phyloP scores from a whole-genome alignment of 2,113 vertebrate species.

The Odocoileus hemionus region DNA sequence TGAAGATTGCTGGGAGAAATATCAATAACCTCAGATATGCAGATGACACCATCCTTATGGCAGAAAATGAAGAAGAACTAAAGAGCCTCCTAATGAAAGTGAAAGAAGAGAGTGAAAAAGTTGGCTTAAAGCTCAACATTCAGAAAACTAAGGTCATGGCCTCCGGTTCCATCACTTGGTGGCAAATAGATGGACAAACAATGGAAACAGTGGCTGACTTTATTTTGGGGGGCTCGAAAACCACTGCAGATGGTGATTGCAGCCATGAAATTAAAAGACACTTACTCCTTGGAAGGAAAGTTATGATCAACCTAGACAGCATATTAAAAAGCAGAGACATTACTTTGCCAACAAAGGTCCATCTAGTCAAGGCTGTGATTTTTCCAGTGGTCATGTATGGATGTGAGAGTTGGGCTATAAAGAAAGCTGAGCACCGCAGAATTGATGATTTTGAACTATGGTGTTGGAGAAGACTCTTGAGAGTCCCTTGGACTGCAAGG shows the following conservation, averaged over 20 bases:
- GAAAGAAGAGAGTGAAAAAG: not conserved
- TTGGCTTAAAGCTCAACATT: not conserved
- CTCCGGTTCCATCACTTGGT: not conserved
- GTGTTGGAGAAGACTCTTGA: not conserved
- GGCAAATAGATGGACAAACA: not conserved
- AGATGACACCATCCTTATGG: not conserved
- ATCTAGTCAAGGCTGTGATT: not conserved
- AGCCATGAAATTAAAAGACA: not conserved
- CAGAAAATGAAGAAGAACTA: not conserved
- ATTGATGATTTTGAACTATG: not conserved
- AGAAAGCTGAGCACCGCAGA: not conserved
- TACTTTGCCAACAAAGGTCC: not conserved
- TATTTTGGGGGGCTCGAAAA: not conserved
- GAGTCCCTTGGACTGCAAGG: not conserved
- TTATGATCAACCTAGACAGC: not conserved
- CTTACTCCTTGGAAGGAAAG: not conserved
- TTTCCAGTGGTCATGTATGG: not conserved
- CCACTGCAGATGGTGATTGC: not conserved
- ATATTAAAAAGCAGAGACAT: not conserved
- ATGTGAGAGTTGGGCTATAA: not conserved
- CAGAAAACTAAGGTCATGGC: not conserved
- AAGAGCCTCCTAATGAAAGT: not conserved
- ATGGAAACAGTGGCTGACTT: not conserved
- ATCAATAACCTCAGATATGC: not conserved
- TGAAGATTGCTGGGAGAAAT: rapidly evolving